Conservation (phyloP, 2,113 vertebrate genomes). For the Plestiodon gilberti region DNA sequence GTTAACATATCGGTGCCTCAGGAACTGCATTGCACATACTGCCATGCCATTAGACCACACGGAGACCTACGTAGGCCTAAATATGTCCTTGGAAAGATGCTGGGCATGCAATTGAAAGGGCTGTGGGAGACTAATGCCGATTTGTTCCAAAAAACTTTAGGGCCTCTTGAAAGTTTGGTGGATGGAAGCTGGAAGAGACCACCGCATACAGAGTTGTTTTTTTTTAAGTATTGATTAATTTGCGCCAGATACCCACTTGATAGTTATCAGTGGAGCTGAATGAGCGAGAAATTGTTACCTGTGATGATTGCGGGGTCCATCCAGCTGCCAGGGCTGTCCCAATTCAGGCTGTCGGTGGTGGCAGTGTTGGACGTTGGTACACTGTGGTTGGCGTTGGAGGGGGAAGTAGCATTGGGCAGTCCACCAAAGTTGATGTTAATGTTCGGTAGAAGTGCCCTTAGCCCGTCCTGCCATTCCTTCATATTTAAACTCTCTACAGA, state of each 20-base stretch:
- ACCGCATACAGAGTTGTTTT: slow-evolving; percentile 61
- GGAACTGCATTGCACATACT: slow-evolving; percentile 52
- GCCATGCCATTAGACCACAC: slow-evolving; percentile 54
- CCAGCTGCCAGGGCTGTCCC: slow-evolving; percentile 97
- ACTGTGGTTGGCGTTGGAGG: slow-evolving; percentile 97
- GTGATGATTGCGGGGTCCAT: slow-evolving; percentile 99
- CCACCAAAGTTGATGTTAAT: slow-evolving; percentile 99
- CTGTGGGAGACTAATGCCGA: slow-evolving; percentile 30
- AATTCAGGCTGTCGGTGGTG: slow-evolving; percentile 95
- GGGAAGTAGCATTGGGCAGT: slow-evolving; percentile 95
- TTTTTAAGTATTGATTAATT: slow-evolving; percentile 51
- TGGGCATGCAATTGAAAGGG: slow-evolving; percentile 61
- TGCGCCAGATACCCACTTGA: slow-evolving; percentile 70
- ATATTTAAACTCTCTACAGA: slow-evolving; percentile 98
- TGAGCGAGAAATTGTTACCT: slow-evolving; percentile 85
- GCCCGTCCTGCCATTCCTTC: slow-evolving; percentile 99
- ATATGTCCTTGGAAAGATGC: slow-evolving; percentile 47
- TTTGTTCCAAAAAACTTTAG: slow-evolving; percentile 34
- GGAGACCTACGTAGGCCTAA: slow-evolving; percentile 51
- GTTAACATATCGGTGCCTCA: slow-evolving; percentile 59
- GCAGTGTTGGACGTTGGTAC: slow-evolving; percentile 88
- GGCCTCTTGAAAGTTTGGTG: slow-evolving; percentile 53
- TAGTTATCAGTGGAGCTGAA: slow-evolving; percentile 73
- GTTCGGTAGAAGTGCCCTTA: slow-evolving; percentile 98
- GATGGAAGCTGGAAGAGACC: slow-evolving; percentile 74